These are phyloP conservation scores for Rhinopomastus cyanomelas DNA, from an alignment of 2,113 vertebrate genomes.

Conservation along the genomic window DNA sequence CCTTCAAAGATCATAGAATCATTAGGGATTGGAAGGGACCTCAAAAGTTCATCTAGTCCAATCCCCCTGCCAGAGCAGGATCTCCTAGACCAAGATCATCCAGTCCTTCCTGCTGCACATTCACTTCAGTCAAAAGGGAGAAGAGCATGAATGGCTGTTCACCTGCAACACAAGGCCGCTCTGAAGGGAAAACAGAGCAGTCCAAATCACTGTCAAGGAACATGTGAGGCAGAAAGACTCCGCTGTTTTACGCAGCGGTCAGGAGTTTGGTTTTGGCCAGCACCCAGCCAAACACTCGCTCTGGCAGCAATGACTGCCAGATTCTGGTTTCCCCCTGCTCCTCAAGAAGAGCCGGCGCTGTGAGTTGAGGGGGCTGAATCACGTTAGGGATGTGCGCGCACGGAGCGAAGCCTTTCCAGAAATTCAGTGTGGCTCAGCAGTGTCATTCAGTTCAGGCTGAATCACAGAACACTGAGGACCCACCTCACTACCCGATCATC, in stretches of 20 bases:
- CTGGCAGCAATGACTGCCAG: background rate
- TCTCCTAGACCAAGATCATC: no score
- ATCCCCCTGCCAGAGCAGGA: no score
- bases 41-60: no score
- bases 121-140: background rate
- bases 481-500: no score
- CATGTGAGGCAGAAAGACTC: background rate
- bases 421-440: background rate
- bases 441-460: background rate
- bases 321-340: background rate
- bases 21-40: no score
- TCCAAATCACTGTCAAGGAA: background rate
- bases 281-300: background rate
- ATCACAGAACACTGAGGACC: background rate
- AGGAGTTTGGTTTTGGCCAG: background rate
- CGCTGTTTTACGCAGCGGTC: background rate
- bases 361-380: background rate
- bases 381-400: background rate
- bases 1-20: no score
- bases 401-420: background rate
- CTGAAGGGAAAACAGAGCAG: background rate
- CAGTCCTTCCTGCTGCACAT: background rate
- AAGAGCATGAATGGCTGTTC: background rate
- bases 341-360: background rate
- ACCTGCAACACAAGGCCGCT: background rate